Evolutionary conservation across 2,113 vertebrate species (phyloP).

Genomic region (Chaetodon auriga): DNA sequence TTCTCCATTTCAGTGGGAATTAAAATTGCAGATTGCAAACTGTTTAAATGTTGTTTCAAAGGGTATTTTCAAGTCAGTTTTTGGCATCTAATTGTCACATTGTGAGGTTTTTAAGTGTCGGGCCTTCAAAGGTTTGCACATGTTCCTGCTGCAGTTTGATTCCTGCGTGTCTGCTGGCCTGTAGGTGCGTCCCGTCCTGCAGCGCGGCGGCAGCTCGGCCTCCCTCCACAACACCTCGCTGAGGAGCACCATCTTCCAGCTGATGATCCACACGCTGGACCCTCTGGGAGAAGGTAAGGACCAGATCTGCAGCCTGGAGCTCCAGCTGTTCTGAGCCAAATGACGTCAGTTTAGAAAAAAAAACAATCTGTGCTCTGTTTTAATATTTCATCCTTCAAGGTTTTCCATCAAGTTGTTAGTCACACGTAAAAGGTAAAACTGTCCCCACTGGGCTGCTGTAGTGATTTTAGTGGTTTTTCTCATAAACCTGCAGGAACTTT

Average conservation of each 20-base stretch:
- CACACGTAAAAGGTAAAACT: background rate
- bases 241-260: conserved; percentile 90
- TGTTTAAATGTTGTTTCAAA: no score
- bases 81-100: no score
- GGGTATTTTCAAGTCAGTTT: no score
- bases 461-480: background rate
- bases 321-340: background rate
- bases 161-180: background rate
- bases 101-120: no score
- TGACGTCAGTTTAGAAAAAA: background rate
- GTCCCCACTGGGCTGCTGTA: background rate
- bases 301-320: background rate
- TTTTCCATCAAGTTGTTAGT: background rate
- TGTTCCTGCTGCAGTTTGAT: background rate
- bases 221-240: conserved; percentile 91
- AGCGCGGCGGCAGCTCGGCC: conserved; percentile 88
- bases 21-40: no score
- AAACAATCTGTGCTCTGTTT: background rate
- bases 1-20: no score
- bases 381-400: background rate
- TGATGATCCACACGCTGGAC: conserved; percentile 93
- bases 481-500: background rate
- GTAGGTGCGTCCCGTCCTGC: conserved; percentile 84
- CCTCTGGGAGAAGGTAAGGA: conserved; percentile 88
- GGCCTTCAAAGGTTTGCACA: background rate